Evolutionary conservation across 2,888 invertebrate genomes (phyloP).

Genomic region (Baronia brevicornis): DNA sequence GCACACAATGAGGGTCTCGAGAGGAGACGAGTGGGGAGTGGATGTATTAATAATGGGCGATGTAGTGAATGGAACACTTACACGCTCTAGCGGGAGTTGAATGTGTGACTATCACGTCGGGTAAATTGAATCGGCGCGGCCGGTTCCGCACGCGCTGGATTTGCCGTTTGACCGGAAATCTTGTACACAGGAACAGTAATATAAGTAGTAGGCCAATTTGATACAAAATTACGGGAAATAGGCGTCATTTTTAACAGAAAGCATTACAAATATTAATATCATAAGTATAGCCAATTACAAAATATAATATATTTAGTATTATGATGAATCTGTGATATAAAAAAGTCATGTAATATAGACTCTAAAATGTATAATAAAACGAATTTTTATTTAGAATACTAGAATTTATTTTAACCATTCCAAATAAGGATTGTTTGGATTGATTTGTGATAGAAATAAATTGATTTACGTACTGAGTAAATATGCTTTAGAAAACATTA

Average conservation of each 20-base stretch:
- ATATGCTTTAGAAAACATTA: background rate
- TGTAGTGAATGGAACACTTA: constrained; percentile 71
- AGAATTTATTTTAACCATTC: too few relatives aligned
- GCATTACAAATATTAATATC: too few relatives aligned
- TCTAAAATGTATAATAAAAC: too few relatives aligned
- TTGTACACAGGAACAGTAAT: constrained; percentile 31
- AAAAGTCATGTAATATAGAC: too few relatives aligned
- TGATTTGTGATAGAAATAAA: too few relatives aligned
- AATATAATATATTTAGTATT: too few relatives aligned
- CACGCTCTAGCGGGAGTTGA: constrained; percentile 66
- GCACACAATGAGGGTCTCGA: constrained; percentile 60
- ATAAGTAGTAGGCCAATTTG: constrained; percentile 19
- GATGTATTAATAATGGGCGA: constrained; percentile 70
- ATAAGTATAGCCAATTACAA: too few relatives aligned
- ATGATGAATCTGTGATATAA: too few relatives aligned
- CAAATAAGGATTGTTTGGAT: too few relatives aligned
- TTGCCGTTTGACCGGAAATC: constrained; percentile 51
- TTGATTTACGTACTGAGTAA: background rate
- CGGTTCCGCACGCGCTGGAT: constrained; percentile 53
- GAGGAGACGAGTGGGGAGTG: constrained; percentile 56
- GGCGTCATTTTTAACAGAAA: too few relatives aligned
- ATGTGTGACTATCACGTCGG: constrained; percentile 70
- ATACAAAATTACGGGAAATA: too few relatives aligned
- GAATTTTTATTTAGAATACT: too few relatives aligned
- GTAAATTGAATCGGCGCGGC: constrained; percentile 68